phyloP scores from a whole-genome alignment of 2,888 invertebrate species.

The Cerastis leucographa region DNA sequence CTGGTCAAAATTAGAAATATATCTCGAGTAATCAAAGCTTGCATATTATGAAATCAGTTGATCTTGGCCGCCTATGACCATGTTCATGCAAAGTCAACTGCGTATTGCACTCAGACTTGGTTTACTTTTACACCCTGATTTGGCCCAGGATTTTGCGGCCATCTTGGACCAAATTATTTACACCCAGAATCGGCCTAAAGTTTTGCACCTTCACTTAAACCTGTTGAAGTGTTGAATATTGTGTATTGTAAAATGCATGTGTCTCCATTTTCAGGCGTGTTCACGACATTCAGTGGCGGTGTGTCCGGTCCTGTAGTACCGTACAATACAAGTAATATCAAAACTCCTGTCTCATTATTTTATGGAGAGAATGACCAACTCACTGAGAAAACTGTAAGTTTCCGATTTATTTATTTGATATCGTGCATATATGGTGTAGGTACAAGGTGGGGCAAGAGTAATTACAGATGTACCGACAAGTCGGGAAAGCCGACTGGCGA shows the following conservation, averaged over 20 bases:
- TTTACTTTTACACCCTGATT: background rate
- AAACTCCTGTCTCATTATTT: constrained; percentile 91
- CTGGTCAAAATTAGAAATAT: background rate
- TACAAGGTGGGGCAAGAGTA: background rate
- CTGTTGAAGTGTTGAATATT: background rate
- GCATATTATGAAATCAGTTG: background rate
- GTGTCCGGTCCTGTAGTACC: constrained; percentile 89
- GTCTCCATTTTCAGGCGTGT: constrained; percentile 82
- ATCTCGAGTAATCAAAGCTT: background rate
- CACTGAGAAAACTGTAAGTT: constrained; percentile 82
- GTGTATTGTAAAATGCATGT: background rate
- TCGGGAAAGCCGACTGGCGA: background rate
- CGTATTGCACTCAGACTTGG: background rate
- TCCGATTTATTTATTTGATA: background rate
- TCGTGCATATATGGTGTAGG: background rate
- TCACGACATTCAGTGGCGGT: constrained; percentile 89
- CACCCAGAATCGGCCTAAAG: background rate
- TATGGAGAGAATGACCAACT: constrained; percentile 92
- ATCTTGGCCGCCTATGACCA: background rate
- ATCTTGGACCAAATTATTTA: background rate
- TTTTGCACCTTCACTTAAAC: background rate
- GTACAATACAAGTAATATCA: constrained; percentile 91
- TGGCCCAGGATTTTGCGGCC: background rate
- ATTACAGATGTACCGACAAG: background rate
- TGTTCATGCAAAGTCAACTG: background rate